Conservation (phyloP, 2,888 invertebrate species). For the Drosophila paucipuncta region DNA sequence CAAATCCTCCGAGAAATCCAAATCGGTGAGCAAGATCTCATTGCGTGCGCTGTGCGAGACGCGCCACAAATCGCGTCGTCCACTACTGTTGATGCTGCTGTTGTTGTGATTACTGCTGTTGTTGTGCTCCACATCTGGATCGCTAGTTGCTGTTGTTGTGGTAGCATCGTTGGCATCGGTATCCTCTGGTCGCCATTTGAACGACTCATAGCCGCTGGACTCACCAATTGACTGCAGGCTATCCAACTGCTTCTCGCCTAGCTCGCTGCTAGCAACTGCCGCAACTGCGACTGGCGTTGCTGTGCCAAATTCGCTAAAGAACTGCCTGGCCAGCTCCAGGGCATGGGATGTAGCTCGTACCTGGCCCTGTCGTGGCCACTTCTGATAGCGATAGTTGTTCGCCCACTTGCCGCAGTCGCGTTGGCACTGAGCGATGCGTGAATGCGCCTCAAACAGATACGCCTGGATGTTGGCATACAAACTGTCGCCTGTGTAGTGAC, state of each 20-base stretch:
- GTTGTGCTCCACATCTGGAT: conserved; percentile 76
- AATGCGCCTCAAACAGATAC: conserved; percentile 94
- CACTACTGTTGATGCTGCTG: conserved; percentile 49
- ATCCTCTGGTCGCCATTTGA: conserved; percentile 87
- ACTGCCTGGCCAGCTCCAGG: conserved; percentile 83
- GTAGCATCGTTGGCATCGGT: conserved; percentile 58
- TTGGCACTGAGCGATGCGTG: conserved; percentile 90
- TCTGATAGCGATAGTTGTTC: conserved; percentile 90
- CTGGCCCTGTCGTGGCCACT: conserved; percentile 77
- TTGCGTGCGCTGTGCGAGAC: conserved; percentile 79
- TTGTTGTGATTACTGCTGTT: conserved; percentile 33
- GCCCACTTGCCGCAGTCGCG: conserved; percentile 92
- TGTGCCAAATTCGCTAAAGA: conserved; percentile 82
- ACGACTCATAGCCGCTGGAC: conserved; percentile 91
- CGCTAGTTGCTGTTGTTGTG: conserved; percentile 41
- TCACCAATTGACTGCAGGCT: conserved; percentile 91
- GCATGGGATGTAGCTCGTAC: conserved; percentile 72
- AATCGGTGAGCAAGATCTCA: conserved; percentile 82
- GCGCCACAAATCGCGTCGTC: conserved; percentile 80
- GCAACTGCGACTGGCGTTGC: conserved; percentile 14
- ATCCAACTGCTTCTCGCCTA: conserved; percentile 85
- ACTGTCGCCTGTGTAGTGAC: conserved; percentile 87
- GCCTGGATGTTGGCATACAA: conserved; percentile 93
- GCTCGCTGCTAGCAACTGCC: conserved; percentile 53
- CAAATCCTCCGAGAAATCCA: conserved; percentile 85